Evolutionary conservation across 2,113 vertebrate genomes (phyloP), one percentile per base, ranked within the genome.

Genomic region (Tragelaphus strepsiceros): DNA sequence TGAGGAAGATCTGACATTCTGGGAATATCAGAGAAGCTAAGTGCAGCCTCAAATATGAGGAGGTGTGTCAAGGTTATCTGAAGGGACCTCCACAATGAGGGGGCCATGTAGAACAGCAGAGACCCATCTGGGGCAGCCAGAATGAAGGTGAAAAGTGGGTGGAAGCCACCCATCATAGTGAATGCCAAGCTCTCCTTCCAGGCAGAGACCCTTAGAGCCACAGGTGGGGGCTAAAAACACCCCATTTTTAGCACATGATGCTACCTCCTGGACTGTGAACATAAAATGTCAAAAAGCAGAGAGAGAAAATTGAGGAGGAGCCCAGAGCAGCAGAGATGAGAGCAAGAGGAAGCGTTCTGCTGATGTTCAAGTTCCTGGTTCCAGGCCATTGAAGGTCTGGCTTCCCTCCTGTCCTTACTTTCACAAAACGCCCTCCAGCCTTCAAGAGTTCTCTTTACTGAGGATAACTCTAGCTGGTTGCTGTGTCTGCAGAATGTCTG

Each of bases 11-110:
- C 56, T 53, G 49, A 30, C 61, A n/a, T 15, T 46, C 51, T 71
- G 64, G 67, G 51, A 59, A n/a, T 4, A 28, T 15, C 4, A 6
- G 7, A 39, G 7, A 59, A 61, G 53, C 30, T 32, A 46, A 74
- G 19, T 0, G 0, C n/a, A 35, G 43, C 53, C 71, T 78, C n/a
- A n/a, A 35, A 86, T 54, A 49, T 0, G 6, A 85, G 64, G 21
- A 43, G 28, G 19, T 39, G 49, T 7, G n/a, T 15, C 21, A 67
- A 26, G 43, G n/a, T 56, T 49, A 46, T 14, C 43, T n/a, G 5
- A 24, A 58, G n/a, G 7, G 2, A 28, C 28, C 67, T 35, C 28
- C 30, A 14, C 61, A 56, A 46, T 6, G 10, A 15, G 17, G 30
- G 46, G 43, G 39, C 6, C 21, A 12, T 0, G 6, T 0, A 2